Percentiles rank a stretch among this genome's conserved stretches.
phyloP scores from a whole-genome alignment of 1,140 invertebrate species.

The Ladona fulva region DNA sequence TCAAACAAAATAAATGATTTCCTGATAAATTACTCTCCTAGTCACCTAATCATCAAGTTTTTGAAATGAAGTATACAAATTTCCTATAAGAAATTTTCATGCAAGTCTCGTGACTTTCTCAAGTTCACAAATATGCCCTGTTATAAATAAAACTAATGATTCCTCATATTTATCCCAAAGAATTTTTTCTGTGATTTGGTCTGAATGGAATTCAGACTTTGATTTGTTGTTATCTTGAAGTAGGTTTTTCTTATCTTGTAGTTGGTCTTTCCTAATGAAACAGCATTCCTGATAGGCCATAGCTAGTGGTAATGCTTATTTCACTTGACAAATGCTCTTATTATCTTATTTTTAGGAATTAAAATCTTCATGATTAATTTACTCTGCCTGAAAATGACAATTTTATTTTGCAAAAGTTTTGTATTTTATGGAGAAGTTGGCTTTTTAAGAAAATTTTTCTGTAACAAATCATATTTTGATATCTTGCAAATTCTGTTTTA shows the following conservation, averaged over 20 bases:
- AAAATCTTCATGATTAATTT: neutral
- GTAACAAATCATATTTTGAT: neutral
- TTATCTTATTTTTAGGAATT: neutral
- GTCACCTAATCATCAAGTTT: neutral
- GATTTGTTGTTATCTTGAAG: neutral
- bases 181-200: neutral
- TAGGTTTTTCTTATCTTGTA: neutral
- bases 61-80: neutral
- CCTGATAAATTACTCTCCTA: no score
- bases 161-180: neutral
- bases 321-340: neutral
- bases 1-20: neutral
- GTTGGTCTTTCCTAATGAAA: no score
- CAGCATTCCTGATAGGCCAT: neutral
- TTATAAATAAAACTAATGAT: neutral
- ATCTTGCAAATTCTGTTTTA: neutral
- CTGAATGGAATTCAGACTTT: neutral
- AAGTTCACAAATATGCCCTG: neutral
- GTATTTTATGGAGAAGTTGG: no score
- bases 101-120: neutral
- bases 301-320: neutral
- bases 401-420: no score
- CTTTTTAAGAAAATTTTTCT: neutral
- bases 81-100: neutral
- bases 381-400: neutral